Conservation (phyloP, 1,140 invertebrate genomes). For the Rhagoletis zephyria region DNA sequence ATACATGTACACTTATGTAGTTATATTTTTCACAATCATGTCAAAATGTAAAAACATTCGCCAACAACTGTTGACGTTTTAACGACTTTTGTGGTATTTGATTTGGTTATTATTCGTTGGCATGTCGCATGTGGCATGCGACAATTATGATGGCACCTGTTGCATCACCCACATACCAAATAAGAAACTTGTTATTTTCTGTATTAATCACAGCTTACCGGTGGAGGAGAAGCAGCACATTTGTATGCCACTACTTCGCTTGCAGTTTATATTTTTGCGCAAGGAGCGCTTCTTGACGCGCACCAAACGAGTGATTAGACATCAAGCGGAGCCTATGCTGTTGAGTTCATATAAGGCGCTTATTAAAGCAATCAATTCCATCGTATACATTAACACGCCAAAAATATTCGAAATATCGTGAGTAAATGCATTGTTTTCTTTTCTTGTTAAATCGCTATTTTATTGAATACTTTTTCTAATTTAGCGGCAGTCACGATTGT, state of each 20-base stretch:
- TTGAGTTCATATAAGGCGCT: slow-evolving; percentile 80
- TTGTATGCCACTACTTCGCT: slow-evolving; percentile 76
- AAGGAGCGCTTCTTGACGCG: slow-evolving; percentile 77
- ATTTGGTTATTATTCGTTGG: slow-evolving; percentile 29
- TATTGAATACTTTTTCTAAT: neutral
- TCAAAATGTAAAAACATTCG: slow-evolving; percentile 26
- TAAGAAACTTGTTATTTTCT: slow-evolving; percentile 50
- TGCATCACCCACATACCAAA: slow-evolving; percentile 51
- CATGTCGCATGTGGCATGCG: slow-evolving; percentile 22
- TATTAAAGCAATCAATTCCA: slow-evolving; percentile 76
- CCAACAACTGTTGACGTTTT: slow-evolving; percentile 47
- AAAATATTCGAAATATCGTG: slow-evolving; percentile 79
- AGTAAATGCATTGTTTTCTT: neutral
- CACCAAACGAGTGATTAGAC: slow-evolving; percentile 77
- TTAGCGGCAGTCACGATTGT: slow-evolving; percentile 81
- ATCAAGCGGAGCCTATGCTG: slow-evolving; percentile 78
- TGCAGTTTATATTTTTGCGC: slow-evolving; percentile 82
- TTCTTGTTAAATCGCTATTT: neutral
- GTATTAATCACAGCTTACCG: slow-evolving; percentile 59
- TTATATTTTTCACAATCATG: neutral
- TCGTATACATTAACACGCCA: slow-evolving; percentile 77
- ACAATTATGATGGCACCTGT: slow-evolving; percentile 25
- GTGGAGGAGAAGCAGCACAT: slow-evolving; percentile 72
- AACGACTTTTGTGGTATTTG: slow-evolving; percentile 40
- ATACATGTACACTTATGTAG: neutral